Percentiles rank a stretch among this genome's conserved stretches.
phyloP scores from a whole-genome alignment of 2,113 vertebrate genomes.

The Talpa occidentalis region DNA sequence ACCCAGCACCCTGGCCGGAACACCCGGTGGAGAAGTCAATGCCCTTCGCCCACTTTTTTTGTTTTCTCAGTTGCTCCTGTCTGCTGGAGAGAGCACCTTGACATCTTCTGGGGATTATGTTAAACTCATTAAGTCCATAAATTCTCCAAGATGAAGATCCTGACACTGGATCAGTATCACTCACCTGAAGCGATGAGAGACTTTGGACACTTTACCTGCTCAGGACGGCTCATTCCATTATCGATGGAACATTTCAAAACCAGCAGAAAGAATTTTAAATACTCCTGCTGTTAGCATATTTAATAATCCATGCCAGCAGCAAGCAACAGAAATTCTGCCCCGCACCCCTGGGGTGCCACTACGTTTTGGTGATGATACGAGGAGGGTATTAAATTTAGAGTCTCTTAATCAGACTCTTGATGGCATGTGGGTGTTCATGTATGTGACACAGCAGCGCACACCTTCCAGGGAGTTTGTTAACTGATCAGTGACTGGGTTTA shows the following conservation, averaged over 20 bases:
- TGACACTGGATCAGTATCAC: not conserved
- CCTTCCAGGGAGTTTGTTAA: rapidly evolving
- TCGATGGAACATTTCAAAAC: not conserved
- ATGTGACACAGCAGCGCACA: rapidly evolving
- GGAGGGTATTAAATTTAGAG: no score
- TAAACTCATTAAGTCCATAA: rapidly evolving
- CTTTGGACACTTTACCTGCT: not conserved
- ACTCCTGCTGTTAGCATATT: not conserved
- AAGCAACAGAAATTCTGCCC: no score
- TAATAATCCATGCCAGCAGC: not conserved
- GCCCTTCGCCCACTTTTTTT: not conserved
- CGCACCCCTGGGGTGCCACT: not conserved
- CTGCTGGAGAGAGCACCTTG: not conserved
- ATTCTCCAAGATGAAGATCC: not conserved
- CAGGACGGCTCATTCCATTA: not conserved
- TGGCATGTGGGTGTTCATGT: rapidly evolving
- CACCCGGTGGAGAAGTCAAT: not conserved
- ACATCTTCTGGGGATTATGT: not conserved
- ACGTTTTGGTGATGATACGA: rapidly evolving
- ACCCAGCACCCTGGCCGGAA: not conserved
- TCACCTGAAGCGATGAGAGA: not conserved
- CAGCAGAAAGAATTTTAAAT: not conserved
- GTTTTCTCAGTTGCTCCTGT: not conserved
- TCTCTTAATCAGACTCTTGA: no score
- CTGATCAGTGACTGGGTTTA: rapidly evolving